Base-by-base conservation (phyloP, 2,888 invertebrate species). In the Phlogophora meticulosa region DNA sequence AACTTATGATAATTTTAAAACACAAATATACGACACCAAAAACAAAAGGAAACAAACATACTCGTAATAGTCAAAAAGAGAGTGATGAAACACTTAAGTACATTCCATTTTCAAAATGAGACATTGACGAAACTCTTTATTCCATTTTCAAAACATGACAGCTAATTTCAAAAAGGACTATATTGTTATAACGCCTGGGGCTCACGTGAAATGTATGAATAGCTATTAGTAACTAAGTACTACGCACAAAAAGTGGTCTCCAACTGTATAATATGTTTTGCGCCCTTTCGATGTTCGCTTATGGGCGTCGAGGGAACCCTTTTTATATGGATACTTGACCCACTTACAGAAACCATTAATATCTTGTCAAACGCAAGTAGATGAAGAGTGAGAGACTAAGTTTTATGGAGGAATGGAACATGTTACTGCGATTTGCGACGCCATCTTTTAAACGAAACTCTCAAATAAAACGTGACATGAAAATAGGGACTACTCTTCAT, bases 321-420 rank as follows among this genome's bases (percentile, higher is more conserved):
- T 76, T 78, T 78, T 72, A 57, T 61, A 46, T 36, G 62, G 48
- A 56, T 68, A 52, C 72, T 77, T 82, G 78, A 81, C 83, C 81
- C 28, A 80, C 53, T 80, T 82, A 42, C 52, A 34, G 43, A 52
- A 45, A 45, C 72, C 82, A 77, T 82, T 82, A 71, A 75, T 80
- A 71, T 80, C 68, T 64, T 80, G 80, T 81, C 83, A 82, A 72
- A 73, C 28, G 49, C 74, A 67, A 72, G 53, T 60, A 48, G 49
- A 61, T 72, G 49, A 53, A 52, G 45, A 67, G 67, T 62, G 43
- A 48, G 43, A 48, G 61, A 49, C 57, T 36, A 66, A 65, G 15
- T 72, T 75, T 62, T 56, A 61, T 56, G 40, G 28, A 51, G 11
- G 28, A 56, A 40, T n/a, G 17, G 24, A 11, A 61, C 28, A 42